phyloP scores from a whole-genome alignment of 1,140 invertebrate genomes.

The Drosophila dunni region DNA sequence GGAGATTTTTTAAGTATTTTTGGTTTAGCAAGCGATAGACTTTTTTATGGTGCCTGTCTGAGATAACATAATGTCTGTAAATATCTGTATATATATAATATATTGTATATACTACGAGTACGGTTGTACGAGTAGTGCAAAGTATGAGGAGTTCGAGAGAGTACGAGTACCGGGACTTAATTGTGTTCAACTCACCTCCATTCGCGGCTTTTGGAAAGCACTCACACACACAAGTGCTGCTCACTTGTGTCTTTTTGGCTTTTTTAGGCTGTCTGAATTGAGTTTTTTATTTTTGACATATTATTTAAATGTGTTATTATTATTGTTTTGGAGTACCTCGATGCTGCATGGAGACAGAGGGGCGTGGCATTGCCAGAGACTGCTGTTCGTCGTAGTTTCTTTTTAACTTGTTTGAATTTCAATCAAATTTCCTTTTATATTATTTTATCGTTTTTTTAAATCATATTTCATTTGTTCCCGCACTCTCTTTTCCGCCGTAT shows the following conservation, averaged over 20 bases:
- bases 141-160: slow-evolving; percentile 13
- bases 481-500: not conserved
- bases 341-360: slow-evolving; percentile 45
- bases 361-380: slow-evolving; percentile 10
- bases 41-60: slow-evolving; percentile 29
- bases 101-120: slow-evolving; percentile 31
- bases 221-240: slow-evolving; percentile 22
- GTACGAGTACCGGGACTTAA: slow-evolving; percentile 25
- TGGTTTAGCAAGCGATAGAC: slow-evolving; percentile 22
- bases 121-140: slow-evolving; percentile 2
- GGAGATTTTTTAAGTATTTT: not conserved
- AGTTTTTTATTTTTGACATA: slow-evolving; percentile 61
- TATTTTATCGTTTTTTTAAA: slow-evolving; percentile 14
- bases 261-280: slow-evolving; percentile 52
- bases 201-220: slow-evolving; percentile 29
- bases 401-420: slow-evolving; percentile 4
- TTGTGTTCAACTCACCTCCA: slow-evolving; percentile 43
- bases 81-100: not conserved
- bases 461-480: slow-evolving; percentile 8
- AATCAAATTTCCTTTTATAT: not conserved
- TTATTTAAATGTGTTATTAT: slow-evolving; percentile 72
- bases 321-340: slow-evolving; percentile 70
- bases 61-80: slow-evolving; percentile 21
- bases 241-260: slow-evolving; percentile 18
- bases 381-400: slow-evolving; percentile 4